phyloP scores from a whole-genome alignment of 2,888 invertebrate species.

The Raillietiella orientalis region DNA sequence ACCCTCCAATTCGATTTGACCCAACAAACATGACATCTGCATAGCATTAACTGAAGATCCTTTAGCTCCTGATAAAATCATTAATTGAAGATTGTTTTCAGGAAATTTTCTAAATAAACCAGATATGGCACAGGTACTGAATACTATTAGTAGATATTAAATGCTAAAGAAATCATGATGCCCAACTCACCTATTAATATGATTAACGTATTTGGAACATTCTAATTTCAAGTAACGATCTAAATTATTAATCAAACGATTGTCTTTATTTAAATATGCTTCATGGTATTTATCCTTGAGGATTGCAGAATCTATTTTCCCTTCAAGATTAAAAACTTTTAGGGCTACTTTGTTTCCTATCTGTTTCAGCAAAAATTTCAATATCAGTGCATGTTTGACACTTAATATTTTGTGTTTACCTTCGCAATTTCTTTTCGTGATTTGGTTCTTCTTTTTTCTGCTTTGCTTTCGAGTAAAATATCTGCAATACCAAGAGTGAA shows the following conservation, averaged over 20 bases:
- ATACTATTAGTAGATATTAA: conserved; percentile 8
- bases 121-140: conserved; percentile 35
- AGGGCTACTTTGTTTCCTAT: too few relatives aligned
- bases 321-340: too few relatives aligned
- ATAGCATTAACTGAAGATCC: conserved; percentile 92
- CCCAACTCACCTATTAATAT: too few relatives aligned
- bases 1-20: conserved; percentile 96
- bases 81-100: conserved; percentile 77
- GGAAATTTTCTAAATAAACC: conserved; percentile 70
- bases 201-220: too few relatives aligned
- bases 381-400: too few relatives aligned
- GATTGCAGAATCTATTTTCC: too few relatives aligned
- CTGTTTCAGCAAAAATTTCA: too few relatives aligned
- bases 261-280: too few relatives aligned
- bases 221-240: too few relatives aligned
- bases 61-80: conserved; percentile 96
- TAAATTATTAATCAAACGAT: too few relatives aligned
- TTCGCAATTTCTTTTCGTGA: conserved; percentile 28
- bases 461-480: conserved; percentile 41
- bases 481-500: conserved; percentile 87
- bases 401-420: conserved; percentile 8
- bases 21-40: conserved; percentile 90
- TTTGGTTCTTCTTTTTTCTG: conserved; percentile 21
- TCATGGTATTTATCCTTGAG: too few relatives aligned
- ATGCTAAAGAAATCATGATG: too few relatives aligned